Percentiles rank a stretch among this genome's conserved stretches.
These are phyloP conservation scores for Lasioglossum calceatum DNA, from an alignment of 2,888 invertebrate species.

Conservation along the genomic window DNA sequence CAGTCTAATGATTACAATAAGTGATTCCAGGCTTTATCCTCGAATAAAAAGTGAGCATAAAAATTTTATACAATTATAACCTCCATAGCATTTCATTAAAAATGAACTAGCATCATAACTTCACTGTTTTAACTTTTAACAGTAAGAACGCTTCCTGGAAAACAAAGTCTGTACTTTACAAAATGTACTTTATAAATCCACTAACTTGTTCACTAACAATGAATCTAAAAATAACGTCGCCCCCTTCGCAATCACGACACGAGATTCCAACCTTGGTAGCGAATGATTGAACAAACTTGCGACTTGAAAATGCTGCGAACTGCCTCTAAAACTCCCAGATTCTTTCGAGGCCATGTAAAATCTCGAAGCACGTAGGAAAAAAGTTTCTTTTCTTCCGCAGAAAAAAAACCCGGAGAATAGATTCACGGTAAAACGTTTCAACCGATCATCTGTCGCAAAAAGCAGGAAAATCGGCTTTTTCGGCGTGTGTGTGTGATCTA, in stretches of 20 bases:
- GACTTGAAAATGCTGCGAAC: not conserved
- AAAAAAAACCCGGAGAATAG: not conserved
- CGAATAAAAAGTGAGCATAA: not conserved
- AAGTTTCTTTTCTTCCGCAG: not conserved
- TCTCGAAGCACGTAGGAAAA: not conserved
- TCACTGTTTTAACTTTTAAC: not conserved
- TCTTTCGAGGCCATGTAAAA: not conserved
- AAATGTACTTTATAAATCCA: not conserved
- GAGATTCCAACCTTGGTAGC: not conserved
- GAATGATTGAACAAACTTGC: not conserved
- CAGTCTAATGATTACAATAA: not conserved
- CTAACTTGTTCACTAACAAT: not conserved
- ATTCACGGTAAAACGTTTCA: not conserved
- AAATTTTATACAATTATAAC: not conserved
- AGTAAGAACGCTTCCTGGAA: not conserved
- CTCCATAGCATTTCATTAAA: not conserved
- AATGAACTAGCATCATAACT: not conserved
- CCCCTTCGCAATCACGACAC: not conserved
- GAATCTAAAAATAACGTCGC: not conserved
- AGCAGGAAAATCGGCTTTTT: slow-evolving; percentile 34
- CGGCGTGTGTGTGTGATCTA: not conserved
- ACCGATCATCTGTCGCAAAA: slow-evolving; percentile 14
- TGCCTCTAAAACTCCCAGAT: not conserved
- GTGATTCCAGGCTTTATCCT: not conserved
- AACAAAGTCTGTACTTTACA: not conserved